Base-by-base conservation (phyloP, 1,140 invertebrate species). In the Mycetomoellerius zeteki region DNA sequence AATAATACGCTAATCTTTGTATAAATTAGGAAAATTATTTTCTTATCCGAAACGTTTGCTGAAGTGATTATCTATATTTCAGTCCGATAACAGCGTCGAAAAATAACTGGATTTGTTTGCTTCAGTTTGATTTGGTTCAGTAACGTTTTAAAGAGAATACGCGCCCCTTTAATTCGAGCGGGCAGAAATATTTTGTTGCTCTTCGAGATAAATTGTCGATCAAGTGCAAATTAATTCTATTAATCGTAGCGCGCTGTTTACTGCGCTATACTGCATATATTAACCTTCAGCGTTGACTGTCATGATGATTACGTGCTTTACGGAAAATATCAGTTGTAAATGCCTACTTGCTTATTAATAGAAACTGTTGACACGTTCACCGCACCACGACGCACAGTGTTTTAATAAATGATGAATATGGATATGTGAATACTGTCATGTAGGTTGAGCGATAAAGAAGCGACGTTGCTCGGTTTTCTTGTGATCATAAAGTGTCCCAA, bases 391-490 rank as follows among this genome's bases (percentile, higher is more conserved):
- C 67, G 67, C 67, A 33, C 47, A 14, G 21, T 30, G 21, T 16
- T 81, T 69, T 81, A 69, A 71, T 81, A 81, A 81, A 71, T 81
- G 21, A 81, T 56, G n/a, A 81, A 58, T 56, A 47, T 67, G n/a
- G 8, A 47, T 50, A 30, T 21, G 64, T 69, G 21, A 4, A 37
- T 37, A 67, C 6, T 14, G 16, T 21, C 54, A 69, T 30, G 52
- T n/a, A 24, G 50, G 67, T 33, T 47, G 69, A 5, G 4, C 69
- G 69, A 72, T 72, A 72, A 82, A 82, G 52, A 73, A 73, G 14
- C 56, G 80, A 82, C 27, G 60, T 30, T 43, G 37, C 6, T 47
- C 24, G 19, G 54, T 60, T 84, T 16, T 24, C 19, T 60, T 24
- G 67, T 33, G 37, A 73, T 73, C 54, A n/a, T 33, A 21, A 71